phyloP scores from a whole-genome alignment of 2,888 invertebrate species.

The Dexiosoma caninum region DNA sequence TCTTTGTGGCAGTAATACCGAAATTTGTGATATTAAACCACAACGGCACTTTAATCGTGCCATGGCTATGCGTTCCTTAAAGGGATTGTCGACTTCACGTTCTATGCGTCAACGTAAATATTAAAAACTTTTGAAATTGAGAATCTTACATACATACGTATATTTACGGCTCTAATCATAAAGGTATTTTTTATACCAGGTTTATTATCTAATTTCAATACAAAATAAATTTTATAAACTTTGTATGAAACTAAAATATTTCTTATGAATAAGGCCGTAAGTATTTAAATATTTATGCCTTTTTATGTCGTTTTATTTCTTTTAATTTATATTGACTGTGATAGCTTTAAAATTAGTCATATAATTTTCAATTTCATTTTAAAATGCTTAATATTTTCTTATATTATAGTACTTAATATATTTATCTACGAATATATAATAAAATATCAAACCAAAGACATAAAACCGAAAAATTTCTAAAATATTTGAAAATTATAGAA shows the following conservation, averaged over 20 bases:
- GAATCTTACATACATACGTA: background rate
- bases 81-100: slow-evolving; percentile 78
- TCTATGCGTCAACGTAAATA: slow-evolving; percentile 68
- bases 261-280: too few species aligned
- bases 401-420: slow-evolving; percentile 39
- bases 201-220: too few species aligned
- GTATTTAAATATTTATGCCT: slow-evolving; percentile 24
- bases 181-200: too few species aligned
- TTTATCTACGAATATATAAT: background rate
- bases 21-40: slow-evolving; percentile 81
- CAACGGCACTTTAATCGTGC: slow-evolving; percentile 92
- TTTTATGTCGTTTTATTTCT: slow-evolving; percentile 8
- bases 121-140: slow-evolving; percentile 10
- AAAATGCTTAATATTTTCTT: slow-evolving; percentile 12
- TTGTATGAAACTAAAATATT: too few species aligned
- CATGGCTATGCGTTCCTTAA: slow-evolving; percentile 91
- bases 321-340: slow-evolving; percentile 55
- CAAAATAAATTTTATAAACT: too few species aligned
- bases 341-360: slow-evolving; percentile 44
- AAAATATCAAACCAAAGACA: slow-evolving; percentile 40
- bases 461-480: slow-evolving; percentile 1
- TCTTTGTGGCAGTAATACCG: slow-evolving; percentile 60
- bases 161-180: too few species aligned
- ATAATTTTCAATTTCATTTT: slow-evolving; percentile 20
- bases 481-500: background rate